Evolutionary conservation across 2,113 vertebrate genomes (phyloP).

Genomic region (Hydropotes inermis): DNA sequence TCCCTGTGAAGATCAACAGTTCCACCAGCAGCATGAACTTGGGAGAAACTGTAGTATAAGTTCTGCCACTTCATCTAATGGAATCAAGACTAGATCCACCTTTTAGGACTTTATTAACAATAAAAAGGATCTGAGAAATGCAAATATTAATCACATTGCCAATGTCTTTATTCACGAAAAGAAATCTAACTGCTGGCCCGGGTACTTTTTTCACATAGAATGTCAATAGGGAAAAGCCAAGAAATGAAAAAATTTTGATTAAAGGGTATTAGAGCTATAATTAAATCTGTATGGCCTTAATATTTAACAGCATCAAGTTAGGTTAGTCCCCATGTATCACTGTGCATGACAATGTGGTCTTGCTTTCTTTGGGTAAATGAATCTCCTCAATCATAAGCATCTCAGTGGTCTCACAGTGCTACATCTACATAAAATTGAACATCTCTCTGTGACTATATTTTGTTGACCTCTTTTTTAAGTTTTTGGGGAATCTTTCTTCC

Average conservation of each 20-base stretch:
- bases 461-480: not conserved
- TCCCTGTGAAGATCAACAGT: not conserved
- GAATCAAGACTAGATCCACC: not conserved
- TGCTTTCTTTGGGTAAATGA: not conserved
- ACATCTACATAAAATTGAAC: not conserved
- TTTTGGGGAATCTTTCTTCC: not conserved
- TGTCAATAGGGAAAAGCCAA: not conserved
- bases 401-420: not conserved
- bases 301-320: not conserved
- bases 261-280: not conserved
- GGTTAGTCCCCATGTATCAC: not conserved
- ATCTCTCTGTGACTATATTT: not conserved
- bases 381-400: not conserved
- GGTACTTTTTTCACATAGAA: not conserved
- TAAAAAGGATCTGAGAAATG: not conserved
- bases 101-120: not conserved
- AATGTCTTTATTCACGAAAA: not conserved
- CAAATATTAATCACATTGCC: not conserved
- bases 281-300: not conserved
- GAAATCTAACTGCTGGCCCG: not conserved
- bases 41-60: not conserved
- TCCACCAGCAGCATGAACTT: not conserved
- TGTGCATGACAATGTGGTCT: not conserved
- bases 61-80: not conserved
- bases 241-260: not conserved